Evolutionary conservation across 2,113 vertebrate species (phyloP), one percentile per base, ranked within the genome.

Genomic region (Cyanocitta stelleri): DNA sequence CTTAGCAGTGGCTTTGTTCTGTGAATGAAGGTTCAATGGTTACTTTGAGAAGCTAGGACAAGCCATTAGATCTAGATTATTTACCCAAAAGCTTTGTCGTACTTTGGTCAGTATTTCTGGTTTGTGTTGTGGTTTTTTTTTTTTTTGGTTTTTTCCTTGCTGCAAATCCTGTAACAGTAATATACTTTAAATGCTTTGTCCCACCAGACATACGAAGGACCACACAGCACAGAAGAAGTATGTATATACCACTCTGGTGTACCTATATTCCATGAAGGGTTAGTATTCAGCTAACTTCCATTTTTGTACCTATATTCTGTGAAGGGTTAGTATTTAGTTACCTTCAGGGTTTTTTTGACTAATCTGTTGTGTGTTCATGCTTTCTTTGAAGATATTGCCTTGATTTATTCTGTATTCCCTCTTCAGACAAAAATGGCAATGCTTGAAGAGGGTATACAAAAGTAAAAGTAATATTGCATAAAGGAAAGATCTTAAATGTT

Each of bases 221-320:
- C 97, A 79, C 96, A 98, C 39, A 99, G 98, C 91, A 92, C 98
- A 79, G 98, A 98, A 39, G 99, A 99, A 77, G 95, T 97, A 66
- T 99, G 99, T 96, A 90, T 96, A 41, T 99, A 98, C 98, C 99
- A 99, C 96, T 96, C 98, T 89, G 99, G 99, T 94, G 98, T 98
- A 78, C 99, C 99, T 78, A 99, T 99, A 98, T 99, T 99, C 96
- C 99, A 99, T 37, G 99, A 99, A 98, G 99, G 99, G 99, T 99
- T 93, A 97, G 98, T 94, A 94, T 94, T 76, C 55, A 49, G 22
- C 90, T 81, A 63, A 63, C 29, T 85, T 68, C 17, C 41, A 0
- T 7, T 51, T 56, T 52, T 95, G 97, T 98, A 76, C 99, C 98
- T 76, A 98, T 99, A 96, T 99, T 99, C 95, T 99, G 99, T 52